Conservation (phyloP, 2,113 vertebrate species). For the Sapayoa aenigma region DNA sequence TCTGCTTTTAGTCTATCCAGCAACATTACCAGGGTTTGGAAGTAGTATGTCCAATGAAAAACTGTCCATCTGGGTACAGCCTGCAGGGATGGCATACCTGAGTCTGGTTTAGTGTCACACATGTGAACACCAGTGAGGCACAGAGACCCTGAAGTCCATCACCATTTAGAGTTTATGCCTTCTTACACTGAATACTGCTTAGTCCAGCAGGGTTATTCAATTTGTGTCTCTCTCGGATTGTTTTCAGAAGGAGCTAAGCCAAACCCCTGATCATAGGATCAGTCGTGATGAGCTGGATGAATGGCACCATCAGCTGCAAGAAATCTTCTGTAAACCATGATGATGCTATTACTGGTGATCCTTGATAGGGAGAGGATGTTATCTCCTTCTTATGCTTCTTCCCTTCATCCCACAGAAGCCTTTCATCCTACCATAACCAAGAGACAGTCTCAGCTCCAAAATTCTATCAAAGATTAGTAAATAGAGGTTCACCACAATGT, state of each 20-base stretch:
- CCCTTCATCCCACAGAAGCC: background rate
- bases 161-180: background rate
- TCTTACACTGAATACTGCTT: background rate
- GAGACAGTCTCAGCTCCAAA: background rate
- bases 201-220: background rate
- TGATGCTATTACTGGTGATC: background rate
- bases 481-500: background rate
- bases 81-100: background rate
- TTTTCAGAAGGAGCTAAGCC: background rate
- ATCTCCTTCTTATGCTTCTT: background rate
- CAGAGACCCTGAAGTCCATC: background rate
- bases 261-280: background rate
- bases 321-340: background rate
- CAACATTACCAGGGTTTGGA: background rate
- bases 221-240: background rate
- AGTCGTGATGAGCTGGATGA: background rate
- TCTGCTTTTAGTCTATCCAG: background rate
- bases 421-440: background rate
- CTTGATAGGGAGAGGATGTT: background rate
- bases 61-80: background rate
- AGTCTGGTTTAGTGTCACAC: background rate
- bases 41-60: background rate
- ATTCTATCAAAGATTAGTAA: background rate
- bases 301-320: background rate
- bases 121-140: accelerated